A percentile compares a stretch with the other conserved stretches of the same genome.
phyloP scores from a whole-genome alignment of 1,140 invertebrate species.

The Antheraea mylitta region DNA sequence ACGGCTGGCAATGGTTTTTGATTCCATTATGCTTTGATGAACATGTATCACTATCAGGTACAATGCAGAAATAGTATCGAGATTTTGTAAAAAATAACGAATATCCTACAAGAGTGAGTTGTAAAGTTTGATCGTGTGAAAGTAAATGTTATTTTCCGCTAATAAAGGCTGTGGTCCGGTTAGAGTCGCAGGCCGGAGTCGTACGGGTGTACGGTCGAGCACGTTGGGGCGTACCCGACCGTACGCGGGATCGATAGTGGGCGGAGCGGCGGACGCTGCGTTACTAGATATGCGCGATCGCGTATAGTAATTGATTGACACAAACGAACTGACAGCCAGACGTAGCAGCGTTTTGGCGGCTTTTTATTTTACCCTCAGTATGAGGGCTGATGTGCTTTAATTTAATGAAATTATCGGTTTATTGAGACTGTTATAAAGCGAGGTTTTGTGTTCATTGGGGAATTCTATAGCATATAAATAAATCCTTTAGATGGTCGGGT shows the following conservation, averaged over 20 bases:
- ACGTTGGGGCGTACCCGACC: conserved; percentile 15
- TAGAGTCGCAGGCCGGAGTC: too few species aligned
- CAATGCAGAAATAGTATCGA: too few species aligned
- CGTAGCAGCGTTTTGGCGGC: conserved; percentile 53
- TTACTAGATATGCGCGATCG: conserved; percentile 50
- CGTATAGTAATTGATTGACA: conserved; percentile 69
- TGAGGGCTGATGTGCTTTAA: conserved; percentile 41
- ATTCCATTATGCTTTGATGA: too few species aligned
- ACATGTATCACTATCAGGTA: too few species aligned
- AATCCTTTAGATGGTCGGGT: too few species aligned
- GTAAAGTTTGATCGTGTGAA: too few species aligned
- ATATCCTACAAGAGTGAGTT: too few species aligned
- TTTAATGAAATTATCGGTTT: conserved; percentile 48
- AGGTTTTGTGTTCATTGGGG: neutral
- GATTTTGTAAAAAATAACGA: too few species aligned
- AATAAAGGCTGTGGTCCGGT: too few species aligned
- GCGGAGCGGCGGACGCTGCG: conserved; percentile 67
- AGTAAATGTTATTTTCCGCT: too few species aligned
- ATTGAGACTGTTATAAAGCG: neutral
- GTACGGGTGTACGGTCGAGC: neutral
- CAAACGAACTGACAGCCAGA: conserved; percentile 64
- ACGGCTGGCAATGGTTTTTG: too few species aligned
- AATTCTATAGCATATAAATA: neutral
- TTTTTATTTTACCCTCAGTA: conserved; percentile 59
- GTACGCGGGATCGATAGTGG: neutral